A percentile compares a stretch with the other conserved stretches of the same genome.
Evolutionary conservation across 2,113 vertebrate genomes (phyloP).

Genomic region (Podarcis muralis): DNA sequence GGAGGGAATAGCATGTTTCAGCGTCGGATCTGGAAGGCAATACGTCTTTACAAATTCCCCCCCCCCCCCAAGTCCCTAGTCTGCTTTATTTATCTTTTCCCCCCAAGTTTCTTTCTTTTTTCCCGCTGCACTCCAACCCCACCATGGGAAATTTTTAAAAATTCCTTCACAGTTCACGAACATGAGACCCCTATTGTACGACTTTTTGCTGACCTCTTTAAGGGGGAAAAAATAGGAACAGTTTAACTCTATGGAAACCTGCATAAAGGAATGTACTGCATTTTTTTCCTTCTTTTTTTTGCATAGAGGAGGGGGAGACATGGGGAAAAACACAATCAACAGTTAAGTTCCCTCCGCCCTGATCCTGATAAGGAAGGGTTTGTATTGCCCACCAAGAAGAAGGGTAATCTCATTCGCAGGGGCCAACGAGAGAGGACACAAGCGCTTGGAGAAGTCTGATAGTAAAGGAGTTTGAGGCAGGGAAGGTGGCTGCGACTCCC

Average conservation of each 20-base stretch:
- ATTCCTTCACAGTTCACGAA: conserved; percentile 66
- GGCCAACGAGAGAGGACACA: conserved; percentile 28
- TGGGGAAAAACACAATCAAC: conserved; percentile 43
- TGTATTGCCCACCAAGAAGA: neutral
- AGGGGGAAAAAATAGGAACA: conserved; percentile 61
- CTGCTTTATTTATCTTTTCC: conserved; percentile 15
- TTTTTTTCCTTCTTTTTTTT: conserved; percentile 57
- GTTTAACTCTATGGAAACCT: conserved; percentile 77
- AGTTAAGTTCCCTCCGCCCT: conserved; percentile 45
- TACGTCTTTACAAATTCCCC: neutral
- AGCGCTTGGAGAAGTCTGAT: conserved; percentile 12
- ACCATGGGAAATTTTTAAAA: conserved; percentile 60
- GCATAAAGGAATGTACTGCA: conserved; percentile 74
- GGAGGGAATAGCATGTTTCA: conserved; percentile 57
- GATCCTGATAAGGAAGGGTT: conserved; percentile 45
- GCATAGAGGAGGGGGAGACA: conserved; percentile 52
- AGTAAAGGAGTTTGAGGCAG: neutral
- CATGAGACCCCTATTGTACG: conserved; percentile 59
- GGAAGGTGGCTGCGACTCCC: neutral
- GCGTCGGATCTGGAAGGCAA: conserved; percentile 29
- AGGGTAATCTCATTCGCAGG: conserved; percentile 13
- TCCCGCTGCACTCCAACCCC: conserved; percentile 36
- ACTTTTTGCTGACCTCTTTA: conserved; percentile 72
- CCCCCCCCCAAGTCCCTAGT: conserved; percentile 19
- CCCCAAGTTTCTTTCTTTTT: conserved; percentile 17